A percentile compares a stretch with the other conserved stretches of the same genome.
Conservation (phyloP, 2,888 invertebrate species). For the Hemithea aestivaria region DNA sequence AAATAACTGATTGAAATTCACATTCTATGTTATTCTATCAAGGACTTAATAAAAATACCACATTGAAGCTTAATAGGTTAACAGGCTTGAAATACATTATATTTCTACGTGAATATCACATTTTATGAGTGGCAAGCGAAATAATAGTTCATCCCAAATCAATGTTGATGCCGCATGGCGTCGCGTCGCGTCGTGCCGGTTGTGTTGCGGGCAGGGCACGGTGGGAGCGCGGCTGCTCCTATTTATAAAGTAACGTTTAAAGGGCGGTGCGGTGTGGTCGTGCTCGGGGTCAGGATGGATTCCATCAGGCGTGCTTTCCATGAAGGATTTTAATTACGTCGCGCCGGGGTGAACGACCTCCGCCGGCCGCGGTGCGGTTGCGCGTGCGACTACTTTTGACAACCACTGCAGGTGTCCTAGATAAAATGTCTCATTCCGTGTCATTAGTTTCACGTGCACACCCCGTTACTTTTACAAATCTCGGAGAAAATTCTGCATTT, state of each 20-base stretch:
- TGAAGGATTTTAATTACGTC: conserved; percentile 78
- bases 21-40: too few relatives aligned
- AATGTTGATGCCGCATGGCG: too few relatives aligned
- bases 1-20: too few relatives aligned
- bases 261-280: conserved; percentile 64
- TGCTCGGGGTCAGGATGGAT: conserved; percentile 70
- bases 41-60: too few relatives aligned
- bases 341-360: conserved; percentile 59
- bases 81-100: too few relatives aligned
- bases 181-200: conserved; percentile 27
- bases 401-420: conserved; percentile 50
- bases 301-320: conserved; percentile 73
- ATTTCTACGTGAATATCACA: too few relatives aligned
- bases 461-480: too few relatives aligned
- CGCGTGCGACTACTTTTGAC: conserved; percentile 53
- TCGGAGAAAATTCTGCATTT: too few relatives aligned
- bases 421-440: conserved; percentile 17
- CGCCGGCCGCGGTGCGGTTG: conserved; percentile 40
- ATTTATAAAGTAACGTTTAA: conserved; percentile 70
- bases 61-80: too few relatives aligned
- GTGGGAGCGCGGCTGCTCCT: conserved; percentile 45
- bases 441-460: too few relatives aligned
- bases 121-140: too few relatives aligned
- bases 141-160: too few relatives aligned
- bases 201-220: conserved; percentile 25